phyloP scores from a whole-genome alignment of 2,113 vertebrate genomes.

The Podiceps cristatus region DNA sequence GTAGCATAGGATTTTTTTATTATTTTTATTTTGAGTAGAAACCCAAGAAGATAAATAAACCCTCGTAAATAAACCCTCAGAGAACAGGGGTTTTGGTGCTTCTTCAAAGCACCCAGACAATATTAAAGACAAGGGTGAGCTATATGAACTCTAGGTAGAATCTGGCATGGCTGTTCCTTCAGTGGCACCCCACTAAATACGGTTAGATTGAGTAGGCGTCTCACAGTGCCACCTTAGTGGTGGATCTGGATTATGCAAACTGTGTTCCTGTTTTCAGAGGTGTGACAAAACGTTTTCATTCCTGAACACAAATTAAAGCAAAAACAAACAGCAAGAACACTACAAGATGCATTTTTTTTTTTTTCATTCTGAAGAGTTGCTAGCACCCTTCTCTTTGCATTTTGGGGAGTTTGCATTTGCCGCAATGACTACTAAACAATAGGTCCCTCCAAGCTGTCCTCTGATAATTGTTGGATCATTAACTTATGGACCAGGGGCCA shows the following conservation, averaged over 20 bases:
- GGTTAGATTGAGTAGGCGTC: neutral
- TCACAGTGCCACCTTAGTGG: neutral
- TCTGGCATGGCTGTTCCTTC: neutral
- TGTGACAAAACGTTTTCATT: neutral
- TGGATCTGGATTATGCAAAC: neutral
- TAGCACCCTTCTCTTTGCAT: neutral
- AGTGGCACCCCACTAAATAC: neutral
- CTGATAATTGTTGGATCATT: neutral
- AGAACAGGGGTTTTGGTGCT: neutral
- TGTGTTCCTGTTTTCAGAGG: conserved; percentile 5
- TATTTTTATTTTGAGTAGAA: conserved; percentile 13
- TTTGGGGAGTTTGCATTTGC: neutral
- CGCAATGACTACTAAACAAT: neutral
- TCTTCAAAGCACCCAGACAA: neutral
- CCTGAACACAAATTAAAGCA: neutral
- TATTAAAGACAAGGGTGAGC: neutral
- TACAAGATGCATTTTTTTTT: neutral
- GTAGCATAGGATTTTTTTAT: neutral
- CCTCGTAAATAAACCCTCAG: neutral
- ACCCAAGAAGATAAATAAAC: neutral
- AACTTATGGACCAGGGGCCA: neutral
- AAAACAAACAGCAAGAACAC: neutral
- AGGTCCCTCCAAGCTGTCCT: neutral
- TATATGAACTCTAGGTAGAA: neutral
- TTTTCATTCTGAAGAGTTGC: neutral